Percentiles rank a stretch among this genome's conserved stretches.
phyloP scores from a whole-genome alignment of 2,797 vertebrate genomes.

The Alosa sapidissima region DNA sequence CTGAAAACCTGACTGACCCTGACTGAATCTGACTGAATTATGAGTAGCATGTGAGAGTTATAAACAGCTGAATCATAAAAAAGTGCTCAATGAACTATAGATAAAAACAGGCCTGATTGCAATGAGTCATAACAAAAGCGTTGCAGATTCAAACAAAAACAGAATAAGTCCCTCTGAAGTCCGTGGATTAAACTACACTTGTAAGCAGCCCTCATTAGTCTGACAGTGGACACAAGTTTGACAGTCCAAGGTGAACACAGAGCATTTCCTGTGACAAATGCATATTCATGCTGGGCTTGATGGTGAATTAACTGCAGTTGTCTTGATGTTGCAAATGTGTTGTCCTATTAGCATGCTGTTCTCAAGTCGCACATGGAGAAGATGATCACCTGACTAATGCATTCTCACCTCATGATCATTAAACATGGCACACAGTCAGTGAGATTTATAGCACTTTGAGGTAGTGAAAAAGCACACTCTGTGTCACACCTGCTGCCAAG shows the following conservation, averaged over 20 bases:
- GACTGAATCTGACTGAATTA: neutral
- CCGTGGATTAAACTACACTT: neutral
- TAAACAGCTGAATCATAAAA: neutral
- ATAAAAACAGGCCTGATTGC: neutral
- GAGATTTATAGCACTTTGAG: neutral
- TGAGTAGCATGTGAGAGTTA: neutral
- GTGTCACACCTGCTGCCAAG: neutral
- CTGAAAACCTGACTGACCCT: no score
- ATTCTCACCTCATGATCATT: neutral
- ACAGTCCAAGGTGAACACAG: neutral
- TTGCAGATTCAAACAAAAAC: no score
- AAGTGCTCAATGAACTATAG: neutral
- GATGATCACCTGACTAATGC: neutral
- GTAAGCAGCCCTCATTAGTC: neutral
- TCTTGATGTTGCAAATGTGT: neutral
- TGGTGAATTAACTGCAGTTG: neutral
- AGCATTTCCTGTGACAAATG: neutral
- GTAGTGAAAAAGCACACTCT: neutral
- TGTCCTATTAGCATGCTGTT: conserved; percentile 7
- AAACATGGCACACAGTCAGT: neutral
- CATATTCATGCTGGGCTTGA: neutral
- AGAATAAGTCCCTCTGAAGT: neutral
- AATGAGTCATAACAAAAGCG: neutral
- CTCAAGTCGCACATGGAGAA: neutral
- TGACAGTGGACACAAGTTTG: neutral